Conservation (phyloP, 2,113 vertebrate species). For the Chionodraco myersi region DNA sequence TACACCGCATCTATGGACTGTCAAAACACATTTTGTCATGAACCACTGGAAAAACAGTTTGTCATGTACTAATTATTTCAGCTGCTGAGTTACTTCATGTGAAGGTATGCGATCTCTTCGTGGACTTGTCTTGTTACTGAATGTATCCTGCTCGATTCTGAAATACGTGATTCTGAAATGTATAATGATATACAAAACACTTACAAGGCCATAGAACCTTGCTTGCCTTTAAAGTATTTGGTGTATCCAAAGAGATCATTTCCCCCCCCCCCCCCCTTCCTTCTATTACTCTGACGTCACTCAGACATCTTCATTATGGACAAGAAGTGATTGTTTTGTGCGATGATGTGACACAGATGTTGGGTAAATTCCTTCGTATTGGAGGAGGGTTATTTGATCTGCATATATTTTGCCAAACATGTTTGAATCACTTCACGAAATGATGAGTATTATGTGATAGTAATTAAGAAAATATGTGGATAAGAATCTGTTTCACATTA, state of each 20-base stretch:
- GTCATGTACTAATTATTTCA: slow-evolving; percentile 23
- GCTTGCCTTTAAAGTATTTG: slow-evolving; percentile 71
- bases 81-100: slow-evolving; percentile 40
- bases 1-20: slow-evolving; percentile 39
- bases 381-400: slow-evolving; percentile 14
- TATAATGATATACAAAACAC: slow-evolving; percentile 31
- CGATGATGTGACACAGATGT: slow-evolving; percentile 29
- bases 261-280: neutral
- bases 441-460: slow-evolving; percentile 31
- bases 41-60: slow-evolving; percentile 18
- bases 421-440: slow-evolving; percentile 30
- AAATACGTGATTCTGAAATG: slow-evolving; percentile 35
- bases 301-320: slow-evolving; percentile 5
- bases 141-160: slow-evolving; percentile 64
- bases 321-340: slow-evolving; percentile 13
- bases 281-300: neutral
- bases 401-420: slow-evolving; percentile 42
- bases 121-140: slow-evolving; percentile 43
- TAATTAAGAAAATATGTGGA: slow-evolving; percentile 40
- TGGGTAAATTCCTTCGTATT: slow-evolving; percentile 15
- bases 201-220: slow-evolving; percentile 52
- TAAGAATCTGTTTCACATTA: slow-evolving; percentile 34
- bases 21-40: slow-evolving; percentile 31
- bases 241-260: slow-evolving; percentile 68
- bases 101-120: slow-evolving; percentile 31